Base-by-base conservation (phyloP, 2,113 vertebrate species). In the Talpa occidentalis region DNA sequence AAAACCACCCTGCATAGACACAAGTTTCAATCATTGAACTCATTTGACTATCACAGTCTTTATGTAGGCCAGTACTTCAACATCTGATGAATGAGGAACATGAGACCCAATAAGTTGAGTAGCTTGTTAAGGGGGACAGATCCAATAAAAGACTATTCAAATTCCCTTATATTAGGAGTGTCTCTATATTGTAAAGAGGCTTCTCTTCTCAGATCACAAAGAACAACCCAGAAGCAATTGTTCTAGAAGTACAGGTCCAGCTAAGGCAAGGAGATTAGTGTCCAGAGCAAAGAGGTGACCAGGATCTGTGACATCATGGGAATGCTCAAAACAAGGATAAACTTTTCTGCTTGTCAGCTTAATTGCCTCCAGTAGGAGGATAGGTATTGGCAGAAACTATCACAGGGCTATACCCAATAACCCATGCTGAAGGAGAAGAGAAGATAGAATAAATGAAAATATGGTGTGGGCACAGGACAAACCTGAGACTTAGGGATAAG, bases 91-190 rank as follows among this genome's bases (percentile, higher is more conserved):
- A 2, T 0, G 37, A 32, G 22, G 8, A 0, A 6, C 10, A 44
- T 32, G 32, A 70, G 14, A 4, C 14, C 26, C n/a, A 10, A 0
- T 2, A 21, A 10, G 30, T 4, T 42, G 73, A 32, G 7, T 0
- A 74, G 3, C 28, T 59, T 10, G 0, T 49, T 19, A 7, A 19
- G 5, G 12, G 1, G 8, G 40, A 16, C 40, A 78, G 40, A 60
- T 26, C 1, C 52, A 11, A 62, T 24, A 12, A 52, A 37, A 24
- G 4, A 4, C 19, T 62, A 78, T 0, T 11, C 6, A 15, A 15
- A 3, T 60, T 3, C 0, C 1, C 2, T 42, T 0, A 0, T 0
- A 1, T 8, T 3, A 49, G 19, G 10, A 24, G 59, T 5, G 32
- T 1, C 76, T 6, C 7, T 66, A 2, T 0, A 49, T 49, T 49